phyloP scores from a whole-genome alignment of 2,888 invertebrate species.

The Pharmacophagus antenor region DNA sequence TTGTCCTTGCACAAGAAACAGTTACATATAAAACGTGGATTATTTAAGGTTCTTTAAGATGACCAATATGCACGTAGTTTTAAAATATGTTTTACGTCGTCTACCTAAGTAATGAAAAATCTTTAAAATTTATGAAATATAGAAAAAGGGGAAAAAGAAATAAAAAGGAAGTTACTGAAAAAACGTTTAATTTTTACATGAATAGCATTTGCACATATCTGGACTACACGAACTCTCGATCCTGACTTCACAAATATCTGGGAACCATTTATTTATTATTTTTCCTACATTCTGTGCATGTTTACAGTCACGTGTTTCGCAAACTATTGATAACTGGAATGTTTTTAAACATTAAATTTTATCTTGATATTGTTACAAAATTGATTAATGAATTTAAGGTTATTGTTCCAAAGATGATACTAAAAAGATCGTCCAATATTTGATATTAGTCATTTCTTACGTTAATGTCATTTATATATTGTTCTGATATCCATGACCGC shows the following conservation, averaged over 20 bases:
- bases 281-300: constrained; percentile 79
- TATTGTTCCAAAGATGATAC: background rate
- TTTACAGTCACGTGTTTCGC: constrained; percentile 88
- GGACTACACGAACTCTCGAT: constrained; percentile 36
- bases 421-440: background rate
- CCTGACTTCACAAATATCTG: constrained; percentile 47
- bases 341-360: background rate
- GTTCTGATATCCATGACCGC: constrained; percentile 39
- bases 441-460: constrained; percentile 38
- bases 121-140: too few species aligned
- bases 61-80: too few species aligned
- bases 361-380: background rate
- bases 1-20: too few species aligned
- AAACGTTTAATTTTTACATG: constrained; percentile 37
- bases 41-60: too few species aligned
- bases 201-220: constrained; percentile 37
- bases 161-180: background rate
- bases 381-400: background rate
- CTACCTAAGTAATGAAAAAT: too few species aligned
- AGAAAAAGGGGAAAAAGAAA: background rate
- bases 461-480: constrained; percentile 39
- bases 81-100: too few species aligned
- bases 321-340: constrained; percentile 87
- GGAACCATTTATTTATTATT: constrained; percentile 49
- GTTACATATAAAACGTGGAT: too few species aligned